These are phyloP conservation scores for Sclerurus mexicanus DNA, from an alignment of 2,113 vertebrate genomes.

Conservation along the genomic window DNA sequence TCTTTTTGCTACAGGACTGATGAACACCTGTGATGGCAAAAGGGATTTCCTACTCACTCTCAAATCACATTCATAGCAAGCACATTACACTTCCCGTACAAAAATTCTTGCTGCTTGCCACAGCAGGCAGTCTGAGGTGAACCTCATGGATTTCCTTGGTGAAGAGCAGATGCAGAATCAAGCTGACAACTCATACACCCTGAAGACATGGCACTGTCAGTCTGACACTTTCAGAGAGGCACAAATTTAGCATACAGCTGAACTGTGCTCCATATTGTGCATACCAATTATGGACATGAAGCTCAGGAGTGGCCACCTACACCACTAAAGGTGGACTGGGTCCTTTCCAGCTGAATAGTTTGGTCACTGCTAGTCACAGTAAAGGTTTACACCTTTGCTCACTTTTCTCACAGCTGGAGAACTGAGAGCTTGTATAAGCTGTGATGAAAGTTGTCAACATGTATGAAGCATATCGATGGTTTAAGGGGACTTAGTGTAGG, in stretches of 20 bases:
- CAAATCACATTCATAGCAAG: background rate
- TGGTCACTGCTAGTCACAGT: background rate
- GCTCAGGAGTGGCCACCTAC: background rate
- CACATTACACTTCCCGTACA: background rate
- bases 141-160: background rate
- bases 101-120: background rate
- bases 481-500: rapidly evolving
- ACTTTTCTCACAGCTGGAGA: background rate
- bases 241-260: background rate
- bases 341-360: background rate
- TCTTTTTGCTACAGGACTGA: background rate
- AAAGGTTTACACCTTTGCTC: background rate
- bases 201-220: background rate
- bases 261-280: background rate
- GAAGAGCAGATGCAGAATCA: background rate
- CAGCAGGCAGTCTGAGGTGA: background rate
- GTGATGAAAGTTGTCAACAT: background rate
- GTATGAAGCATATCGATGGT: background rate
- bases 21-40: background rate
- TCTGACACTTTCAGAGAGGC: background rate
- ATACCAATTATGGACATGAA: background rate
- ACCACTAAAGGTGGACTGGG: background rate
- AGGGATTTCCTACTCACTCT: background rate
- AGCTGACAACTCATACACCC: background rate
- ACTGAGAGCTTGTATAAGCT: background rate